Base-by-base conservation (phyloP, 2,113 vertebrate species). In the Atractosteus spatula region DNA sequence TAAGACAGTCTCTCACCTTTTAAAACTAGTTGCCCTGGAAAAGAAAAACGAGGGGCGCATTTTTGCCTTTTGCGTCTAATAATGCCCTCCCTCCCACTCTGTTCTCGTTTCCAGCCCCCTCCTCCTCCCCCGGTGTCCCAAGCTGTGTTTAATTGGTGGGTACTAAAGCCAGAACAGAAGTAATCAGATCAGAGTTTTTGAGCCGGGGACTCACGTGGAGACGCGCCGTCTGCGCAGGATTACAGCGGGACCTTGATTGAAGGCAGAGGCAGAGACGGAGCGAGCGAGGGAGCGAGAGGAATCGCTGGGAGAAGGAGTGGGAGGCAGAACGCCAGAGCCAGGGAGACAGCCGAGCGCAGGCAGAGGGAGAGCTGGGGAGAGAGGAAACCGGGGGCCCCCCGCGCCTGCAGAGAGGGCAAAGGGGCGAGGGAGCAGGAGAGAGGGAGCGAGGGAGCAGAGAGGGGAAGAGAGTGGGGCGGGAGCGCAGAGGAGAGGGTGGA, bases 61-160 rank as follows among this genome's bases (percentile, higher is more conserved):
- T 74, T 75, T 78, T 77, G 74, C 74, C 81, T 79, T 77, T 72
- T 74, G 70, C 62, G 81, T 75, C 71, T 51, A 51, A 51, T 51
- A 10, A 74, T 29, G 62, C 71, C 73, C 78, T 79, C 70, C 73
- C 74, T 76, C 74, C 47, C 47, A 51, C 76, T 54, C 59, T 67
- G 51, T 47, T 47, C 42, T 67, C 55, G 17, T 44, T 41, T 67
- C 4, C 68, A 62, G 29, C 65, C 55, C 55, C 68, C 55, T 55
- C 62, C 43, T 59, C 6, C n/a, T 14, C 8, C 85, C 74, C 75
- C 89, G 78, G 81, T 84, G 82, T 86, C 83, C 79, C 80, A 77
- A 82, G 86, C 88, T 86, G 77, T 78, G 83, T 88, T 88, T 90
- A 90, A 90, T 91, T 88, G 85, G 87, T 72, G 78, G 70, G 78